A percentile compares a stretch with the other conserved stretches of the same genome.
phyloP scores from a whole-genome alignment of 2,113 vertebrate genomes.

The Caloenas nicobarica region DNA sequence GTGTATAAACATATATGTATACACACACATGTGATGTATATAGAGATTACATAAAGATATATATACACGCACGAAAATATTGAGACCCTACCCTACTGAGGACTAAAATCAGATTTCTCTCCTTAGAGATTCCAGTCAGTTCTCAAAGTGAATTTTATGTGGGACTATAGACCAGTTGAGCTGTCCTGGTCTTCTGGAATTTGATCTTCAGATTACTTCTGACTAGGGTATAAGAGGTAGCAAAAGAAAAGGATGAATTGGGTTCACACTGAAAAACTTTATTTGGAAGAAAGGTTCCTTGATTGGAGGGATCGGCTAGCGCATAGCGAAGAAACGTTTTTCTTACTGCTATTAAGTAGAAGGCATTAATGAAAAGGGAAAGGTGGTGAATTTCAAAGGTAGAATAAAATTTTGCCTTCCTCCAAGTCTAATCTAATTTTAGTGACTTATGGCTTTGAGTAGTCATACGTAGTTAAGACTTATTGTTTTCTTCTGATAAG shows the following conservation, averaged over 20 bases:
- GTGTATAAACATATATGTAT: neutral
- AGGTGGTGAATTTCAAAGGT: neutral
- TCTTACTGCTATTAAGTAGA: neutral
- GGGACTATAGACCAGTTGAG: neutral
- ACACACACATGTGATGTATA: neutral
- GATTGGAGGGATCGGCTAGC: neutral
- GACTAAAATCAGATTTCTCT: neutral
- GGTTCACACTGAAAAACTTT: neutral
- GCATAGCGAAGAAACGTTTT: neutral
- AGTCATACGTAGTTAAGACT: neutral
- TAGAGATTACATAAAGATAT: neutral
- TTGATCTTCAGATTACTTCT: neutral
- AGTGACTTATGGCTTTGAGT: neutral
- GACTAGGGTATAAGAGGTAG: neutral
- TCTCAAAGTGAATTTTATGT: neutral
- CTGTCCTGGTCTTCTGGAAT: neutral
- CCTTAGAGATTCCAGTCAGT: neutral
- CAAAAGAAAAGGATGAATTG: neutral
- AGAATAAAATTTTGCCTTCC: neutral
- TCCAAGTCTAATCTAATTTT: neutral
- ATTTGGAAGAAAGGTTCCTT: neutral
- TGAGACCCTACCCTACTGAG: neutral
- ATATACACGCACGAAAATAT: neutral
- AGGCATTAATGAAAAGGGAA: neutral
- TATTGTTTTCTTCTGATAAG: neutral